Evolutionary conservation across 2,888 invertebrate species (phyloP), one percentile per base, ranked within the genome.

Genomic region (Diabrotica balteata): DNA sequence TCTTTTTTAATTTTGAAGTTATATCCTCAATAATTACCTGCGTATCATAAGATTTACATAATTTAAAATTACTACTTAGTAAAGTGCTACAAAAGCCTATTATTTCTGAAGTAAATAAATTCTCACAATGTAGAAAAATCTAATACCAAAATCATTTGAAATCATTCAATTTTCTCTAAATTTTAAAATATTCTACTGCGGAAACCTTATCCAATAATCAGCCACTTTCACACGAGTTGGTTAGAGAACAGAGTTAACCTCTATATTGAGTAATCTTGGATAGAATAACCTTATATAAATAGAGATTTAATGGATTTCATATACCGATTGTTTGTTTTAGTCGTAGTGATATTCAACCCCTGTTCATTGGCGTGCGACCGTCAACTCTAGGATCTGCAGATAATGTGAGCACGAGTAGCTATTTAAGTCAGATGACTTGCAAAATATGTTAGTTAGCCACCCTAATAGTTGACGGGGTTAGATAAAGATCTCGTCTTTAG

Each of bases 221-320:
- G 32, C 47, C 62, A 55, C 62, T 62, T 62, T 62, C 62, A 62
- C 62, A 62, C 64, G 63, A 58, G 45, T 57, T 45, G 32, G 51
- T 58, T 60, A 47, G 52, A 53, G 53, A 64, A 59, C 42, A 7
- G 43, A 64, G 46, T 64, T 59, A 59, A 58, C 58, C 51, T 59
- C 64, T 58, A 53, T 68, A 66, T 70, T 73, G 68, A 65, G 66
- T 59, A 70, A 71, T 70, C 65, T 66, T 69, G 69, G 63, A 67
- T 67, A 65, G 66, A 63, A 68, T 66, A 70, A 70, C 68, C 69
- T 72, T 68, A 63, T 60, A 54, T 70, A 77, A 79, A 78, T 76
- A 79, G 74, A 77, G 75, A 72, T 79, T 79, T 79, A 79, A 79
- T 79, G 79, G 79, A 79, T 77, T 78, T 78, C 67, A 73, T 73